phyloP scores from a whole-genome alignment of 2,113 vertebrate genomes.

The Anguilla japonica region DNA sequence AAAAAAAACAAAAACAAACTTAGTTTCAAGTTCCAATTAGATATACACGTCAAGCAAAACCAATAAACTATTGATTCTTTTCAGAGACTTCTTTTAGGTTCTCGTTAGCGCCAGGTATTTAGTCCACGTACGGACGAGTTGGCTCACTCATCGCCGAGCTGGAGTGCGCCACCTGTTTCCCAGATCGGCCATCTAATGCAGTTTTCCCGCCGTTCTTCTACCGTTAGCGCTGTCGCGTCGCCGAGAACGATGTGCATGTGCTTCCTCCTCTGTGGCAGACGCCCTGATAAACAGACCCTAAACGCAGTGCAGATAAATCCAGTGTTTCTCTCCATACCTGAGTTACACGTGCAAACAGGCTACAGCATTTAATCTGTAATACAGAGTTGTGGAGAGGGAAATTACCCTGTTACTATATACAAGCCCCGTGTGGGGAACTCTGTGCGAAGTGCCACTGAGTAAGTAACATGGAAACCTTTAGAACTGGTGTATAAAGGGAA shows the following conservation, averaged over 20 bases:
- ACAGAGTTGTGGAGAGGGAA: background rate
- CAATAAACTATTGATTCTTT: background rate
- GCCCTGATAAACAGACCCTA: conserved; percentile 27
- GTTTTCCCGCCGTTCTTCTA: background rate
- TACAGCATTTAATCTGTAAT: conserved; percentile 27
- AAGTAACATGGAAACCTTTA: no score
- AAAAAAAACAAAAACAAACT: background rate
- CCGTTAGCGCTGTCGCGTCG: background rate
- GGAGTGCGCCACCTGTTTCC: background rate
- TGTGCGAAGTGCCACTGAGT: background rate
- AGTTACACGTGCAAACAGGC: conserved; percentile 19
- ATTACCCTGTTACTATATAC: no score
- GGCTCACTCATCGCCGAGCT: no score
- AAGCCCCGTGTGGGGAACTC: no score
- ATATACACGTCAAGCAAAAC: background rate
- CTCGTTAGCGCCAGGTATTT: no score
- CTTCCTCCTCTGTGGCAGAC: conserved; percentile 25
- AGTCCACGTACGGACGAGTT: no score
- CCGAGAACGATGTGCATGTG: conserved; percentile 5
- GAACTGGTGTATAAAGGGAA: background rate
- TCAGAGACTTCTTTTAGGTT: background rate
- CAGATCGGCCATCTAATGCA: conserved; percentile 19
- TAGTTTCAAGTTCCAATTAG: background rate
- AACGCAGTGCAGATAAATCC: conserved; percentile 24
- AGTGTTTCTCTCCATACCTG: conserved; percentile 13